Conservation (phyloP, 2,888 invertebrate species). For the Drosophila bunnanda region DNA sequence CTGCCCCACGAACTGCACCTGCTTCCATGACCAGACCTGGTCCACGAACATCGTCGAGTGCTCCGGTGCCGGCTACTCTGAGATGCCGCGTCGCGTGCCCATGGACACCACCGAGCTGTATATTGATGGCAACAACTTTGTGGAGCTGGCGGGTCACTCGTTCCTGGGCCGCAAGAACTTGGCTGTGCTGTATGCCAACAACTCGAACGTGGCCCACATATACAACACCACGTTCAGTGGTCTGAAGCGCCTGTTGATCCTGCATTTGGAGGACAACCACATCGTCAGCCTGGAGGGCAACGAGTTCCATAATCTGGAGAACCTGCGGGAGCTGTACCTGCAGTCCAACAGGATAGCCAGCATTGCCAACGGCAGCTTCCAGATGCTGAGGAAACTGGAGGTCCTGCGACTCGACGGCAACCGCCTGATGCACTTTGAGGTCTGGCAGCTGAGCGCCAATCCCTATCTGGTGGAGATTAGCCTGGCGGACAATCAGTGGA, state of each 20-base stretch:
- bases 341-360: conserved; percentile 93
- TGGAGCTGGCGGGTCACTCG: conserved; percentile 93
- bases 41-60: conserved; percentile 96
- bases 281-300: conserved; percentile 92
- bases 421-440: conserved; percentile 91
- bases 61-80: conserved; percentile 91
- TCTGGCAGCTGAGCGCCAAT: conserved; percentile 93
- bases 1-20: conserved; percentile 96
- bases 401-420: conserved; percentile 94
- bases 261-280: conserved; percentile 95
- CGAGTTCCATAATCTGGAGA: conserved; percentile 92
- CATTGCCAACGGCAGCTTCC: conserved; percentile 94
- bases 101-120: conserved; percentile 98
- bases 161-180: conserved; percentile 96
- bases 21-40: conserved; percentile 97
- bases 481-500: conserved; percentile 94
- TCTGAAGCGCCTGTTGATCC: conserved; percentile 90
- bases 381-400: conserved; percentile 91
- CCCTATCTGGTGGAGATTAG: conserved; percentile 95
- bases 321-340: conserved; percentile 93
- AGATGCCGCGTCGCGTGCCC: conserved; percentile 94
- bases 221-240: conserved; percentile 97
- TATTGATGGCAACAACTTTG: conserved; percentile 95
- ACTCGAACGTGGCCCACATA: conserved; percentile 93
- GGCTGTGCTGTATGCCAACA: conserved; percentile 93